phyloP scores from a whole-genome alignment of 2,113 vertebrate species.

The Lagenorhynchus albirostris region DNA sequence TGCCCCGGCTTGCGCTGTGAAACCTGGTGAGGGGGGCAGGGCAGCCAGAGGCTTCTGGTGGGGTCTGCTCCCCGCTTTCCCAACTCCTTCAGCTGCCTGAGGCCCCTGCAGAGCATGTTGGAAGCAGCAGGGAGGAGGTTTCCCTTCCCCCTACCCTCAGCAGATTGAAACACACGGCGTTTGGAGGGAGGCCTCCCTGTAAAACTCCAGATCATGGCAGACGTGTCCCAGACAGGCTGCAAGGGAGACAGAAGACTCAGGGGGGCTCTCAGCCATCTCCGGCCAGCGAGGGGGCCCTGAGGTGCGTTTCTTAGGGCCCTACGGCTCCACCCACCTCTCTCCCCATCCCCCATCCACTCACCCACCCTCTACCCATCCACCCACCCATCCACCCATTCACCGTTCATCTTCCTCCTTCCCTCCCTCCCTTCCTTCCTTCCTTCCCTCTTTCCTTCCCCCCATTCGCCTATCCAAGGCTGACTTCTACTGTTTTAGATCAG shows the following conservation, averaged over 20 bases:
- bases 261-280: background rate
- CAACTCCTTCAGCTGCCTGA: background rate
- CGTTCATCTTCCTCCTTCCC: background rate
- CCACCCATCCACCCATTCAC: background rate
- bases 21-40: background rate
- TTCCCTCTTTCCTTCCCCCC: background rate
- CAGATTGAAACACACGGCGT: accelerated
- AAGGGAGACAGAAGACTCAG: background rate
- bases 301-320: background rate
- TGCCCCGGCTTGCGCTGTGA: too few species aligned
- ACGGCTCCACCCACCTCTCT: accelerated
- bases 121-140: background rate
- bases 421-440: too few species aligned
- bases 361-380: background rate
- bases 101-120: too few species aligned
- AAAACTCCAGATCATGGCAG: background rate
- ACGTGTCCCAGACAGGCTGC: background rate
- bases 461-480: too few species aligned
- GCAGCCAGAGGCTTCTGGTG: background rate
- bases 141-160: background rate
- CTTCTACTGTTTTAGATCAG: background rate
- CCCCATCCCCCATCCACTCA: too few species aligned
- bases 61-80: background rate
- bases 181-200: background rate
- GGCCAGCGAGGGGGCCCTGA: background rate